Evolutionary conservation across 1,140 invertebrate species (phyloP).

Genomic region (Diorhabda elongata): DNA sequence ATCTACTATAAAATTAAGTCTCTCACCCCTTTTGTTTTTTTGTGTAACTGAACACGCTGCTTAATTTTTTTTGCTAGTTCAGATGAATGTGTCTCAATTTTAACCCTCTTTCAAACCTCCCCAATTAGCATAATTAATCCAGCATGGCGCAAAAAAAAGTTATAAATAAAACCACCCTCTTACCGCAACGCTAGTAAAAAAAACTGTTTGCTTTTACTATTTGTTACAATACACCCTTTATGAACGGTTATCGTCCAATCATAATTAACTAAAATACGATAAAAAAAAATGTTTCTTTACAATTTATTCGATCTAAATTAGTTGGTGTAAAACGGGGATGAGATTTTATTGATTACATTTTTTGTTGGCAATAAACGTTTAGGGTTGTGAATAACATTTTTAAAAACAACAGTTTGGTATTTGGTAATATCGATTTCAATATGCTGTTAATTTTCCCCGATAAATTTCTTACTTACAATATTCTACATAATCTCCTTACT

Average conservation of each 20-base stretch:
- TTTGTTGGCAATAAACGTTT: neutral
- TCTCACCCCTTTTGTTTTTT: conserved; percentile 21
- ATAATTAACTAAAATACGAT: conserved; percentile 19
- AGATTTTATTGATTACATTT: neutral
- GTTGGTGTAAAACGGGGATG: conserved; percentile 10
- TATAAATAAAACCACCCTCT: conserved; percentile 22
- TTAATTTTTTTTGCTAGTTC: conserved; percentile 6
- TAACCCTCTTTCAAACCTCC: conserved; percentile 13
- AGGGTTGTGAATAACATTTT: too few species aligned
- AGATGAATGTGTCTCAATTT: conserved; percentile 19
- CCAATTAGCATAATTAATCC: conserved; percentile 24
- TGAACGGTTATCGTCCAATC: conserved; percentile 18
- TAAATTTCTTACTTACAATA: too few species aligned
- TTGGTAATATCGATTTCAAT: too few species aligned
- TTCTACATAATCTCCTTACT: too few species aligned
- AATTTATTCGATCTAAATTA: conserved; percentile 14
- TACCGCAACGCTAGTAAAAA: conserved; percentile 15
- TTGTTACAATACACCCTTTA: conserved; percentile 17
- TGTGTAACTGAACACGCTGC: conserved; percentile 14
- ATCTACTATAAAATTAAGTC: conserved; percentile 21
- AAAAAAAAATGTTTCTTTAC: conserved; percentile 17
- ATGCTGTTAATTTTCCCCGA: too few species aligned
- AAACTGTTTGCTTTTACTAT: conserved; percentile 22
- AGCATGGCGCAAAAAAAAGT: conserved; percentile 20
- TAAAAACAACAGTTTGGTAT: too few species aligned